Evolutionary conservation across 2,113 vertebrate species (phyloP), one percentile per base, ranked within the genome.

Genomic region (Myotis davidii): DNA sequence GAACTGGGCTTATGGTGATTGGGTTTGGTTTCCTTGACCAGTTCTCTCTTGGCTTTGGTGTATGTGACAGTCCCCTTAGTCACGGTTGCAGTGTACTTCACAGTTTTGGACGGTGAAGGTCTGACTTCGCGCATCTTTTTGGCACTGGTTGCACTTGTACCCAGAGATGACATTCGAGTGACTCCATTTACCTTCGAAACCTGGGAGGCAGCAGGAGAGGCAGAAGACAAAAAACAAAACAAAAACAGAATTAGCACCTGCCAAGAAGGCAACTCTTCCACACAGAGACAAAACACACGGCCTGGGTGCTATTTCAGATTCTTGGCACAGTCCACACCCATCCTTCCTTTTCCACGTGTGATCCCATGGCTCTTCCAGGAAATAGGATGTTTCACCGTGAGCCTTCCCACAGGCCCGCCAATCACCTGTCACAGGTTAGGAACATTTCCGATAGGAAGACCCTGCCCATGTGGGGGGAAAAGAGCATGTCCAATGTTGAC

Each of bases 21-120:
- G 98, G 99, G 99, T 99, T 99, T 99, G 99, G 99, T 99, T 99
- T 99, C 99, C 98, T 99, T 99, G 98, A 99, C 99, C 99, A 99
- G 99, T 99, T 99, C 99, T 98, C 99, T 99, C 99, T 99, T 99
- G 98, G 99, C 99, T 99, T 99, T 99, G 99, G 99, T 99, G 99
- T 99, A 99, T 96, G 99, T 99, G 98, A 99, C 99, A 98, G 99
- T 99, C 98, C 99, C 99, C 99, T 99, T 99, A 98, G 99, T 99
- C 99, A 99, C 99, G 97, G 99, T 99, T 98, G 99, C 99, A 98
- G 99, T 99, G 98, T 99, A 99, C 99, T 99, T 99, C 99, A 99
- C 99, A 99, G 99, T 99, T 99, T 99, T 99, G 99, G 99, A 99
- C 98, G 99, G 99, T 99, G 99, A 99, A 98, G 98, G 99, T 99